Base-by-base conservation (phyloP, 35 echinoderm and acorn worm genomes). In the Patiria miniata region DNA sequence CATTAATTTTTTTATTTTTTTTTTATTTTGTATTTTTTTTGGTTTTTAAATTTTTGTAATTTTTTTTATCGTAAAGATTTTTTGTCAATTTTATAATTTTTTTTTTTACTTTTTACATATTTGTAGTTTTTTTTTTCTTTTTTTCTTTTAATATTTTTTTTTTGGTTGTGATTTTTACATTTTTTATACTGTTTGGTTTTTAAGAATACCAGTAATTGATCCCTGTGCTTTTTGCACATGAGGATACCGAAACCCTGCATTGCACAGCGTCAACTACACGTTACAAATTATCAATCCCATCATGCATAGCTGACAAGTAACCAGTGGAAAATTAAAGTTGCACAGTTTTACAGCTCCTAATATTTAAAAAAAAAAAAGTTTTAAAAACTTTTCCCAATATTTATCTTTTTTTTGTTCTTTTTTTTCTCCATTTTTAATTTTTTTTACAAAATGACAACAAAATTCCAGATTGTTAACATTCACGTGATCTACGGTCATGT, bases 281-380 rank as follows among this genome's bases (percentile, higher is more conserved):
- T 36, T 73, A 73, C 65, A 73, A 73, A 73, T 73, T 73, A 73
- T 73, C 65, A 73, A 73, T 73, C 65, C 65, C 65, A 73, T 73
- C 65, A 73, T 73, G 65, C 65, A 73, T 73, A 73, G 65, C 65
- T 73, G 65, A 73, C 65, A 73, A 73, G 65, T 73, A 73, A 73
- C 65, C 26, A 73, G 65, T 73, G 65, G 65, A 73, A 73, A 73
- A 73, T 73, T 73, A 73, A 73, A 73, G 65, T 73, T 73, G 65
- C 65, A 73, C 65, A 73, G 65, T 73, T 73, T 73, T 32, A 26
- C 26, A 34, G 26, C 34, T 34, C 29, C 34, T 73, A 73, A 73
- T 73, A 73, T 73, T 73, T 28, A 12, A 73, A 73, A 73, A 73
- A 73, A 73, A 73, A n/a, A 18, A 60, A n/a, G 19, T 60, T 60